These are phyloP conservation scores for Drosophila nikananu DNA, from an alignment of 1,140 invertebrate genomes.

Conservation along the genomic window DNA sequence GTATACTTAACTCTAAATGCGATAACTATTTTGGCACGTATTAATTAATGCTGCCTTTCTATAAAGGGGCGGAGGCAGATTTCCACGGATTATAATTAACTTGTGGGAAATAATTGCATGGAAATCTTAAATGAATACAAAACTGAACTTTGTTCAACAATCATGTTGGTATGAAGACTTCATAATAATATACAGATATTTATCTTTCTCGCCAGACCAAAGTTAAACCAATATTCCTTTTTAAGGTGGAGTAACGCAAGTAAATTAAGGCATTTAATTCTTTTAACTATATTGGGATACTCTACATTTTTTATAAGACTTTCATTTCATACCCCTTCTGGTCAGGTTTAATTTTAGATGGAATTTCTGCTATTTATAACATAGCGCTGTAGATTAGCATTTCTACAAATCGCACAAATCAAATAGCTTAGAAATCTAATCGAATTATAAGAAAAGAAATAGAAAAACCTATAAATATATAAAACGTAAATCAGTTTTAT, in stretches of 20 bases:
- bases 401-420: not conserved
- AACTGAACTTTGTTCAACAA: constrained; percentile 7
- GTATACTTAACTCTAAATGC: not conserved
- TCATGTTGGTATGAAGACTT: too few relatives aligned
- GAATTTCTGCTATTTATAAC: not conserved
- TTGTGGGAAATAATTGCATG: constrained; percentile 11
- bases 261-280: not conserved
- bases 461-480: not conserved
- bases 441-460: not conserved
- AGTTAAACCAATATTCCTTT: not conserved
- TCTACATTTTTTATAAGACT: not conserved
- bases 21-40: constrained; percentile 8
- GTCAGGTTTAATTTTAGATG: not conserved
- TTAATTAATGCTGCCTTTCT: not conserved
- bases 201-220: not conserved
- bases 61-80: not conserved
- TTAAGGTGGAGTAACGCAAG: not conserved
- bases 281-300: not conserved
- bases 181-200: not conserved
- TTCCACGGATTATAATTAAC: constrained; percentile 6
- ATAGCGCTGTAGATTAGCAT: not conserved
- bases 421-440: not conserved
- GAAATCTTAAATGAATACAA: constrained; percentile 7
- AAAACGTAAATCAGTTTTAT: constrained; percentile 12
- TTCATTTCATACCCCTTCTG: not conserved